phyloP scores from a whole-genome alignment of 2,797 vertebrate genomes.

The Myioborus miniatus region DNA sequence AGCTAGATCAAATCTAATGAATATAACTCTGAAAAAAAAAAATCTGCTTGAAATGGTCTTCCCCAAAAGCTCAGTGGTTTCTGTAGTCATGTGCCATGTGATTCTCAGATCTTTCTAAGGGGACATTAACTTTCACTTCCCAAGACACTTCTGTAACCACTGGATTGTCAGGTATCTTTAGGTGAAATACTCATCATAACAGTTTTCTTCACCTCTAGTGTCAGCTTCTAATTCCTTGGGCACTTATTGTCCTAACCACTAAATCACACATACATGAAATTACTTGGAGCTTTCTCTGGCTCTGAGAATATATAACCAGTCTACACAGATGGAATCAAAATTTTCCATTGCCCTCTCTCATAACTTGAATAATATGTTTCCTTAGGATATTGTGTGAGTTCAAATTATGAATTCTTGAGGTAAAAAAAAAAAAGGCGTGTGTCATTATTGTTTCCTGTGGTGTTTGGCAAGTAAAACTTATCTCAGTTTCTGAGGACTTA shows the following conservation, averaged over 20 bases:
- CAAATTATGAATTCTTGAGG: neutral
- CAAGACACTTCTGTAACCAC: neutral
- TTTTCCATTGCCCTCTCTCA: neutral
- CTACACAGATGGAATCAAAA: constrained; percentile 2
- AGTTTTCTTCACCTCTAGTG: neutral
- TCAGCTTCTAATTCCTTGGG: constrained; percentile 16
- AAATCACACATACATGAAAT: neutral
- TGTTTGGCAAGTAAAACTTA: neutral
- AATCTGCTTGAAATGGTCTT: neutral
- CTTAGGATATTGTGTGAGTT: neutral
- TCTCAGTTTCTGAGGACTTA: neutral
- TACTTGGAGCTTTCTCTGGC: neutral
- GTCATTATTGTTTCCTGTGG: neutral
- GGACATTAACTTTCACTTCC: neutral
- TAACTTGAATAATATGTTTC: neutral
- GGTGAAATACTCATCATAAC: constrained; percentile 1
- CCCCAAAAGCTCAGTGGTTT: neutral
- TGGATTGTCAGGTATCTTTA: constrained; percentile 11
- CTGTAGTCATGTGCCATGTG: neutral
- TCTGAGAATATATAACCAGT: neutral
- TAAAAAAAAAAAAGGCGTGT: neutral
- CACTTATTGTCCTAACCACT: neutral
- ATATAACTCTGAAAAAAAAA: neutral
- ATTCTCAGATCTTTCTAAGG: neutral
- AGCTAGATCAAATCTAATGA: neutral